phyloP scores from a whole-genome alignment of 2,888 invertebrate genomes.

The Amphipoea oculea region DNA sequence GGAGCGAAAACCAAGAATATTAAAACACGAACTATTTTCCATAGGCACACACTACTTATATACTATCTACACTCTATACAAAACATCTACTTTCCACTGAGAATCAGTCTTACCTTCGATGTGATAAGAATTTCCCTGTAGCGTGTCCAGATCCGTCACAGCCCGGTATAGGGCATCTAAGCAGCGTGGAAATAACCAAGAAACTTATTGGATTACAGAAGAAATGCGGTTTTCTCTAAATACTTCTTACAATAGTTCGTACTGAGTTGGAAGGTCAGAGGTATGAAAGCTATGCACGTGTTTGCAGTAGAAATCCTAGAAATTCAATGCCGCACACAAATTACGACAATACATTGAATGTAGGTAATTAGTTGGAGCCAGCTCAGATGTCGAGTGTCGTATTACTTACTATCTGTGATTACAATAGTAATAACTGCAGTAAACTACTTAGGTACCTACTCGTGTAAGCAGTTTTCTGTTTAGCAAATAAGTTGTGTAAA shows the following conservation, averaged over 20 bases:
- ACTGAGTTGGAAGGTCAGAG: conserved; percentile 61
- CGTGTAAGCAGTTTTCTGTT: conserved; percentile 42
- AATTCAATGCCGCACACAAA: conserved; percentile 64
- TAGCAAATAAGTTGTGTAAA: conserved; percentile 1
- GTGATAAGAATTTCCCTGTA: conserved; percentile 99
- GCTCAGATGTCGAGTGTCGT: conserved; percentile 56
- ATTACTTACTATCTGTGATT: conserved; percentile 54
- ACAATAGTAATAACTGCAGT: conserved; percentile 39
- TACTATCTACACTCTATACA: conserved; percentile 64
- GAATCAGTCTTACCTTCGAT: conserved; percentile 94
- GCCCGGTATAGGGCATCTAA: conserved; percentile 97
- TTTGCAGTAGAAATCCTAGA: conserved; percentile 62
- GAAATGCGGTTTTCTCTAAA: conserved; percentile 65
- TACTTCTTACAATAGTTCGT: conserved; percentile 59
- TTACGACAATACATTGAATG: conserved; percentile 53
- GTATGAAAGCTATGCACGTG: conserved; percentile 63
- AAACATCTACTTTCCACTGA: conserved; percentile 70
- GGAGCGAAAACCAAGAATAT: conserved; percentile 57
- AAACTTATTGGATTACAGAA: conserved; percentile 78
- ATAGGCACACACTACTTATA: conserved; percentile 35
- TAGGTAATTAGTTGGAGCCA: conserved; percentile 49
- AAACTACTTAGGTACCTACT: conserved; percentile 49
- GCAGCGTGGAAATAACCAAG: conserved; percentile 91
- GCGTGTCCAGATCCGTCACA: conserved; percentile 99
- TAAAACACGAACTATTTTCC: conserved; percentile 31